Base-by-base conservation (phyloP, 2,113 vertebrate genomes). In the Xiphias gladius region DNA sequence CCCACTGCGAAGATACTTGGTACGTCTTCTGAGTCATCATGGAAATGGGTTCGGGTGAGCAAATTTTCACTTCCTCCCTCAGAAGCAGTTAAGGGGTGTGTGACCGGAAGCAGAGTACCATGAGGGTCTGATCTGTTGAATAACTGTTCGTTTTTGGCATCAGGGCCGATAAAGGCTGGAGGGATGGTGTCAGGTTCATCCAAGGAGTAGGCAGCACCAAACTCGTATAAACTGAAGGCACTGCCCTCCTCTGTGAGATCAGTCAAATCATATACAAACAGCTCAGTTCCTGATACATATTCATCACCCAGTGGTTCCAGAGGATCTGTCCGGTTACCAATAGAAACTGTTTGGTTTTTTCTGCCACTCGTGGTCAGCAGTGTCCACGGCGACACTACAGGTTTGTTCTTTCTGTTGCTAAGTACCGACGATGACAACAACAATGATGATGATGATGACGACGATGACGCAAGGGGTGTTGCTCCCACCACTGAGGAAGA, bases 341-440 rank as follows among this genome's bases (percentile, higher is more conserved):
- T 6, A 41, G 48, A 10, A 39, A 24, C 24, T 1, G 91, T 88
- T 48, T 64, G 79, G 71, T 86, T 93, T 55, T 83, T 79, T 1
- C 7, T 24, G 26, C 48, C 24, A 7, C 67, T 77, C 14, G 20
- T 32, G 10, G 80, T 88, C 54, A 68, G 28, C 5, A 74, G 76
- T 0, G 59, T 48, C 91, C 83, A 84, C 22, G 54, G 90, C 0
- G 89, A 82, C 13, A 70, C 86, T 1, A 76, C 28, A 3, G 90
- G 90, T 58, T 94, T 95, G 66, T 89, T 95, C 80, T 95, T 95
- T 14, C 94, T 92, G 78, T 90, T 94, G 83, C 79, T 80, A 4
- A 93, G 82, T 10, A 71, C 82, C 7, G 82, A 64, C 0, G 55
- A 68, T 1, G 71, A 61, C 1, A 70, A 76, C 1, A 46, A 50